Percentiles rank a stretch among this genome's conserved stretches.
Evolutionary conservation across 2,888 invertebrate species (phyloP).

Genomic region (Hetaerina titia): DNA sequence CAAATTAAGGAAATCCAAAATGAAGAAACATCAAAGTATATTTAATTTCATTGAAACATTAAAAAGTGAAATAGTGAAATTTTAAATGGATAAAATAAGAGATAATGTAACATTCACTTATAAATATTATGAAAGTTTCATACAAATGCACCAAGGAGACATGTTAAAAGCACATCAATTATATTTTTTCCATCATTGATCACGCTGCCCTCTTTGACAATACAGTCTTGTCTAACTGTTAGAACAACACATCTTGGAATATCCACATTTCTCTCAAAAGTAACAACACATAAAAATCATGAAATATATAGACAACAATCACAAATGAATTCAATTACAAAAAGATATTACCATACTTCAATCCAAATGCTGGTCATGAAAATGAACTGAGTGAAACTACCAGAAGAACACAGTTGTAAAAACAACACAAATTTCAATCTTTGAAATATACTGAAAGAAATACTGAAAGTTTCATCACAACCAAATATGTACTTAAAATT

Average conservation of each 20-base stretch:
- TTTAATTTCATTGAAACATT: not conserved
- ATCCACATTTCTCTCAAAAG: not conserved
- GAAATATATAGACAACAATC: constrained; percentile 14
- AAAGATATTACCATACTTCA: not conserved
- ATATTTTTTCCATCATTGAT: not conserved
- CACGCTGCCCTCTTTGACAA: not conserved
- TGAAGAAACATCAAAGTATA: not conserved
- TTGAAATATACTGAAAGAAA: constrained; percentile 43
- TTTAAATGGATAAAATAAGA: constrained; percentile 46
- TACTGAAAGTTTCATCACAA: constrained; percentile 61
- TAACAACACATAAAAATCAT: constrained; percentile 26
- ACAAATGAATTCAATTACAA: not conserved
- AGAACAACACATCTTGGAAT: constrained; percentile 38
- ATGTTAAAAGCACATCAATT: constrained; percentile 41
- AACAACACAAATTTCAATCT: constrained; percentile 13
- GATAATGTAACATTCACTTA: constrained; percentile 17
- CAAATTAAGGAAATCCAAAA: too few species aligned
- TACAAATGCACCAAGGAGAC: constrained; percentile 30
- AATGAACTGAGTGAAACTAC: not conserved
- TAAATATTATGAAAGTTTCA: constrained; percentile 32
- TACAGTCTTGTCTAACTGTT: not conserved
- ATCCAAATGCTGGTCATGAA: not conserved
- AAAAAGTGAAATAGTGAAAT: not conserved
- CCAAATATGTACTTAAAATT: not conserved
- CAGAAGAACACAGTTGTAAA: not conserved